These are phyloP conservation scores for Nemoura dubitans DNA, from an alignment of 2,888 invertebrate species.

Conservation along the genomic window DNA sequence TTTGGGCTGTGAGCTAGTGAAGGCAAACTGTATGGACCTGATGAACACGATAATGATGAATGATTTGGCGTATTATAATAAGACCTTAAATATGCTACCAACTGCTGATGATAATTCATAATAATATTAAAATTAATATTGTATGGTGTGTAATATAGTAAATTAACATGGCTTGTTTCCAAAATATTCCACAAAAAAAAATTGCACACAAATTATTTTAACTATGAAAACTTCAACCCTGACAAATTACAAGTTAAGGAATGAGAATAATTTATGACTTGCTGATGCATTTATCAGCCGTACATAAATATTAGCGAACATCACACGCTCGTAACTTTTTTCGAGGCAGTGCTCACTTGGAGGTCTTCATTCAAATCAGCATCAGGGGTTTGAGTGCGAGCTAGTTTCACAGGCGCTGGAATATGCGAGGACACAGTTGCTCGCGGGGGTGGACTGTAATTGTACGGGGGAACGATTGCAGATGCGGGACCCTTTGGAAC, in stretches of 20 bases:
- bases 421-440: slow-evolving; percentile 43
- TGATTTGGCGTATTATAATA: neutral
- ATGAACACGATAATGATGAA: neutral
- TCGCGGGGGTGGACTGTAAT: slow-evolving; percentile 59
- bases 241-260: neutral
- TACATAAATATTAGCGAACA: neutral
- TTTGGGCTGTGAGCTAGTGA: neutral
- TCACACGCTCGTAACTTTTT: slow-evolving; percentile 46
- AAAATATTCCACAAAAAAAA: neutral
- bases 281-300: neutral
- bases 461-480: slow-evolving; percentile 63
- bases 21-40: neutral
- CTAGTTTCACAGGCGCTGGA: slow-evolving; percentile 46
- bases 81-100: neutral
- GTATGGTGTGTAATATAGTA: too few relatives aligned
- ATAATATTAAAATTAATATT: neutral
- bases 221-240: neutral
- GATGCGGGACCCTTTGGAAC: slow-evolving; percentile 55
- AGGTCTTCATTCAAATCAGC: slow-evolving; percentile 21
- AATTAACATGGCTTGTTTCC: neutral
- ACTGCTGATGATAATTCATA: neutral
- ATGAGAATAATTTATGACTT: neutral
- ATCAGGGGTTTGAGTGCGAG: slow-evolving; percentile 23
- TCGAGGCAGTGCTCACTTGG: slow-evolving; percentile 42
- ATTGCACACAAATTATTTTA: neutral